Base-by-base conservation (phyloP, 2,888 invertebrate genomes). In the Chironomus riparius region DNA sequence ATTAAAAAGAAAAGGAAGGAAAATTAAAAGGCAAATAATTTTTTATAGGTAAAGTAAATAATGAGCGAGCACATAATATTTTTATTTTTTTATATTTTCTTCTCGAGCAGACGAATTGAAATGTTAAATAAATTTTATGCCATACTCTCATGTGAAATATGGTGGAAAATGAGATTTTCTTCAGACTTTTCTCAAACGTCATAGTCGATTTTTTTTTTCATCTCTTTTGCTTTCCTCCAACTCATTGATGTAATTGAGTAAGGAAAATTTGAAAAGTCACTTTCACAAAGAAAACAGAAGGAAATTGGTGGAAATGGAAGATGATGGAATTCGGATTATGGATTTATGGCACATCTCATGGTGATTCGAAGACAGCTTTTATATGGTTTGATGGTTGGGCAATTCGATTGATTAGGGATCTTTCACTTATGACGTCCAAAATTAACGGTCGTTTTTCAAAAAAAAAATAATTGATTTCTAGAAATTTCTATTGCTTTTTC, bases 191-290 rank as follows among this genome's bases (percentile, higher is more conserved):
- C 65, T 65, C 24, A 24, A 12, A 62, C 62, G n/a, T 62, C 62
- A 62, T 65, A 21, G 13, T n/a, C 21, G 22, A 65, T n/a, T 48
- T 69, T 69, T 48, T 56, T 71, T 61, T 73, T 73, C 38, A 15
- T 73, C 6, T 65, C 13, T 24, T n/a, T 62, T 62, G 18, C 2
- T 24, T 65, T 65, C 24, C 65, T 24, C 5, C 62, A 61, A 73
- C 61, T 73, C 28, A 61, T 62, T 73, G 38, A 47, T 62, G 62
- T 62, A 73, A 70, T 70, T 70, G 47, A 70, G 22, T 22, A 48
- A 50, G 22, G 50, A 61, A 62, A 65, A 22, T 65, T 38, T 38
- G 72, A 62, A 73, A 38, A 73, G 72, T 73, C 72, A 73, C 62
- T 24, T 56, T 21, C 10, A 38, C 10, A 38, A 38, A 38, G 38